Conservation (phyloP, 2,888 invertebrate genomes). For the Noctuana brunneofusca region DNA sequence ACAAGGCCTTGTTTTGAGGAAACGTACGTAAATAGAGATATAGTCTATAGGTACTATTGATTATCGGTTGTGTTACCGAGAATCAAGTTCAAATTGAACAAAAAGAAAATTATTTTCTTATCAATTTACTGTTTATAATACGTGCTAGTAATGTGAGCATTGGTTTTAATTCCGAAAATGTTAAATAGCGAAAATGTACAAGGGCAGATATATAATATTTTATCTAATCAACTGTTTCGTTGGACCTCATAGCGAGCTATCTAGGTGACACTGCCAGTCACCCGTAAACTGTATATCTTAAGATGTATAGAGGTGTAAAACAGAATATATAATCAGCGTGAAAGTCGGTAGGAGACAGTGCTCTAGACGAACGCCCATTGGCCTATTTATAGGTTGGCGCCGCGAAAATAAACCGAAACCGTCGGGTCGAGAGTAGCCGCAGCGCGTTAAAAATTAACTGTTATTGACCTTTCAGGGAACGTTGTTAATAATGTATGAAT, state of each 20-base stretch:
- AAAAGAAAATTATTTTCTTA: no score
- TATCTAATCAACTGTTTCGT: background rate
- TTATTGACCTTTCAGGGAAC: constrained; percentile 29
- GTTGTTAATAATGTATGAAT: constrained; percentile 10
- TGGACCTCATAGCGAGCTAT: background rate
- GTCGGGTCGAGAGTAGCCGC: constrained; percentile 11
- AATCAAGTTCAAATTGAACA: no score
- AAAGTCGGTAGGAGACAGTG: constrained; percentile 24
- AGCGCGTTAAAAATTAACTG: constrained; percentile 28
- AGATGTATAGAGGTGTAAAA: background rate
- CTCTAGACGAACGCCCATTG: constrained; percentile 21
- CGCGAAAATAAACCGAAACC: constrained; percentile 30
- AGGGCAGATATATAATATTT: background rate
- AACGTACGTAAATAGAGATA: no score
- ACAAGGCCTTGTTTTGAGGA: no score
- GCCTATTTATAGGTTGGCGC: constrained; percentile 26
- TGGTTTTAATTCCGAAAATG: no score
- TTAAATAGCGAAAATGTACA: no score
- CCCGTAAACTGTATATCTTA: background rate
- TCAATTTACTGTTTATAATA: no score
- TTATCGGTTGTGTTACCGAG: background rate
- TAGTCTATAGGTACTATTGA: background rate
- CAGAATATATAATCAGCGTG: constrained; percentile 13
- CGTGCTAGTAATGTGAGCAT: no score
- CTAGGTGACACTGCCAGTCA: background rate